phyloP scores from a whole-genome alignment of 2,113 vertebrate species.

The Brachyhypopomus occidentalis region DNA sequence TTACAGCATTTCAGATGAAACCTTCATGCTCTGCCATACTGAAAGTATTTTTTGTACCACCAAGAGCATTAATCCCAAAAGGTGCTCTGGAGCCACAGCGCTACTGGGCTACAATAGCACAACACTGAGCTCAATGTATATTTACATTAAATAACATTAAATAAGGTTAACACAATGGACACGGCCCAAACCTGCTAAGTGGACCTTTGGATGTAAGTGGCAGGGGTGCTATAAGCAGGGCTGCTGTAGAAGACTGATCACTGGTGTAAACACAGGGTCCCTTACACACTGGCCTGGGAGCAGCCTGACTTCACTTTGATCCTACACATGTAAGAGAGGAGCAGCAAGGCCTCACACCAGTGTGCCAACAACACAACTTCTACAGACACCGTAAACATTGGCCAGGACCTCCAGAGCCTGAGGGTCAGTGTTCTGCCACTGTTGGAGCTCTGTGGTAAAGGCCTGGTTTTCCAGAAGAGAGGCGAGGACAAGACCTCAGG shows the following conservation, averaged over 20 bases:
- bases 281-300: slow-evolving; percentile 2
- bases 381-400: slow-evolving; percentile 29
- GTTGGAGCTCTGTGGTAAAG: not conserved
- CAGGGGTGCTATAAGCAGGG: not conserved
- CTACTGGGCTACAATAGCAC: slow-evolving; percentile 3
- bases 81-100: slow-evolving; percentile 8
- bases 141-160: slow-evolving; percentile 63
- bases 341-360: slow-evolving; percentile 11
- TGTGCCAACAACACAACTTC: slow-evolving; percentile 2
- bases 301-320: not conserved
- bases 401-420: slow-evolving; percentile 22
- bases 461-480: not conserved
- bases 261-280: slow-evolving; percentile 34
- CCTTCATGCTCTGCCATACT: slow-evolving; percentile 47
- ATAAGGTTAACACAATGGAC: slow-evolving; percentile 48
- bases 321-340: not conserved
- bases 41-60: slow-evolving; percentile 49
- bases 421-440: not conserved
- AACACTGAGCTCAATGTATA: slow-evolving; percentile 36
- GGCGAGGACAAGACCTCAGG: slow-evolving; percentile 67
- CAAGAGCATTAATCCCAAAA: slow-evolving; percentile 22
- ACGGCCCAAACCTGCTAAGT: slow-evolving; percentile 14
- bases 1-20: slow-evolving; percentile 54
- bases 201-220: slow-evolving; percentile 29
- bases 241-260: slow-evolving; percentile 7